phyloP scores from a whole-genome alignment of 2,113 vertebrate species.

The Acrocephalus kingi region DNA sequence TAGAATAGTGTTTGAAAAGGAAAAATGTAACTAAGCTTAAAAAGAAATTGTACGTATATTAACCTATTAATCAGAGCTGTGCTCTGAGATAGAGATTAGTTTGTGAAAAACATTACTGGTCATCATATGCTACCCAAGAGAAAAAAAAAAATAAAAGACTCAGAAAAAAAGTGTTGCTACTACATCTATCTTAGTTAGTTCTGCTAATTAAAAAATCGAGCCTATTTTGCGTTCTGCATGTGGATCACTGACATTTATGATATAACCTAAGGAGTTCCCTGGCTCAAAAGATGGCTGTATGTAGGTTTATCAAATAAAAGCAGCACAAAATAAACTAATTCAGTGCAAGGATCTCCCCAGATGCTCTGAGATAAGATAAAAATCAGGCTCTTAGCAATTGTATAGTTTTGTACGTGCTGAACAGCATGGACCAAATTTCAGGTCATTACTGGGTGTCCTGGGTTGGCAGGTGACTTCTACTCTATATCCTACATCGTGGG shows the following conservation, averaged over 20 bases:
- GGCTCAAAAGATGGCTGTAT: neutral
- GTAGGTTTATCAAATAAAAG: neutral
- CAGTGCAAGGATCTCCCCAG: neutral
- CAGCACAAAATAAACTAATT: neutral
- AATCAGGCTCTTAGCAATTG: neutral
- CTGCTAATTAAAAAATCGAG: neutral
- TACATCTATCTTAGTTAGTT: neutral
- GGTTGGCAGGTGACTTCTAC: too few species aligned
- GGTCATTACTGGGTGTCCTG: neutral
- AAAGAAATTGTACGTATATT: slow-evolving; percentile 43
- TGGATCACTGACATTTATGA: neutral
- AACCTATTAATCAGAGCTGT: slow-evolving; percentile 20
- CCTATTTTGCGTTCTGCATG: neutral
- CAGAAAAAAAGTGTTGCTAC: neutral
- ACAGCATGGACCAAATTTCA: neutral
- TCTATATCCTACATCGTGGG: too few species aligned
- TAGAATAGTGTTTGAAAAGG: neutral
- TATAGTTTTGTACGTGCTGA: neutral
- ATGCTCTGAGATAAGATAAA: neutral
- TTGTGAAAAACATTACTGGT: neutral
- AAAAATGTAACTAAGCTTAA: slow-evolving; percentile 34
- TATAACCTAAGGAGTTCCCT: neutral
- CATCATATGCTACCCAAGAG: neutral
- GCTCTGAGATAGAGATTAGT: neutral
- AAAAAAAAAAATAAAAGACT: neutral